A percentile compares a stretch with the other conserved stretches of the same genome.
phyloP scores from a whole-genome alignment of 2,113 vertebrate genomes.

The Sclerurus mexicanus region DNA sequence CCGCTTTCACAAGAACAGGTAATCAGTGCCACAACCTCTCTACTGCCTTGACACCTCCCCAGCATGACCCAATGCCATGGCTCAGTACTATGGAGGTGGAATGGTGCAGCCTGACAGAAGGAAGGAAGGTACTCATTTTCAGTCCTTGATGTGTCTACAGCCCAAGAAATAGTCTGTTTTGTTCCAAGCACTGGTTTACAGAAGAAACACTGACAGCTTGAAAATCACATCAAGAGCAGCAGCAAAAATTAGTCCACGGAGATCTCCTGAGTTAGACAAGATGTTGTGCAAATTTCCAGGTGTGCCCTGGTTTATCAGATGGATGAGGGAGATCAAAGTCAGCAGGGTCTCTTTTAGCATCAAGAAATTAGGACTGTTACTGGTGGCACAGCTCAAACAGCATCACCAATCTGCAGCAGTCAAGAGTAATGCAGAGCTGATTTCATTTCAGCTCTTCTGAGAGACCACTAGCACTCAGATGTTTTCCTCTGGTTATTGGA shows the following conservation, averaged over 20 bases:
- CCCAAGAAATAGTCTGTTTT: neutral
- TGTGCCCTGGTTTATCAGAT: fast-evolving
- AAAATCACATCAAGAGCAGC: neutral
- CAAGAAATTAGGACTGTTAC: neutral
- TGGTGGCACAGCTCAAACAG: neutral
- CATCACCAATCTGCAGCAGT: neutral
- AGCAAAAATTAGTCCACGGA: neutral
- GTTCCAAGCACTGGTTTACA: neutral
- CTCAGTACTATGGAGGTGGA: neutral
- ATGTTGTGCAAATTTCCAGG: neutral
- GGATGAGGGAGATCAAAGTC: neutral
- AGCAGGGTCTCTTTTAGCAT: neutral
- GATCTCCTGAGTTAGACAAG: fast-evolving
- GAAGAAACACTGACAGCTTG: neutral
- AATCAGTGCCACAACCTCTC: neutral
- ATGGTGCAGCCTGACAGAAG: neutral
- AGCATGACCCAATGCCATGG: neutral
- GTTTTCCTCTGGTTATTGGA: neutral
- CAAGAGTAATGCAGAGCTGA: fast-evolving
- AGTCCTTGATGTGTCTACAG: neutral
- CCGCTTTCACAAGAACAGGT: neutral
- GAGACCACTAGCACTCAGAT: no score
- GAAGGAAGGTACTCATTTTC: neutral
- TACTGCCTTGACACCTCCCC: neutral
- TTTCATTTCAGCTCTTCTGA: neutral